These are phyloP conservation scores for Synergus japonicus DNA, from an alignment of 2,888 invertebrate genomes.

Conservation along the genomic window DNA sequence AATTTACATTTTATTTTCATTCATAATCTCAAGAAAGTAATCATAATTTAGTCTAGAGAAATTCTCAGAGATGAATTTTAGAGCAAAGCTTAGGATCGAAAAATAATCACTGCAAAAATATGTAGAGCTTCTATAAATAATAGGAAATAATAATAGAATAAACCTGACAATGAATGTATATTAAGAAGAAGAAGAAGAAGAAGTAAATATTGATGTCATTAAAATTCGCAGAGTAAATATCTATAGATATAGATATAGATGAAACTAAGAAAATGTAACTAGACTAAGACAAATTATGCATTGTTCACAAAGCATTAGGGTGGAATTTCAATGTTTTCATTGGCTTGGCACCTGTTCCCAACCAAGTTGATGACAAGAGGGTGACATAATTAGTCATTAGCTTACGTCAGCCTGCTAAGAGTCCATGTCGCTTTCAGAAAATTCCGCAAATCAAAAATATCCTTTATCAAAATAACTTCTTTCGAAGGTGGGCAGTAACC, in stretches of 20 bases:
- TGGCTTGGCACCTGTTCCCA: conserved; percentile 45
- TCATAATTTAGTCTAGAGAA: too few relatives aligned
- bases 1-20: not conserved
- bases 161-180: not conserved
- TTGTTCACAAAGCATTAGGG: conserved; percentile 18
- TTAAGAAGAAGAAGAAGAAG: too few relatives aligned
- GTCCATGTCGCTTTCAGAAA: not conserved
- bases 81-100: too few relatives aligned
- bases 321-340: conserved; percentile 34
- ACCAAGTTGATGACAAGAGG: conserved; percentile 44
- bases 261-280: not conserved
- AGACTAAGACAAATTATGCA: conserved; percentile 12
- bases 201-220: too few relatives aligned
- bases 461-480: conserved; percentile 4
- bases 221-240: not conserved
- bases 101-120: too few relatives aligned
- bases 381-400: conserved; percentile 56
- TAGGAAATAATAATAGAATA: not conserved
- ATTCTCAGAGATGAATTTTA: too few relatives aligned
- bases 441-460: not conserved
- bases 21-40: too few relatives aligned
- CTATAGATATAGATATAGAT: too few relatives aligned
- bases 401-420: conserved; percentile 50
- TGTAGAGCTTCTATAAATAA: not conserved
- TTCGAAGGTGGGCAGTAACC: not conserved